Base-by-base conservation (phyloP, 1,140 invertebrate genomes). In the Adoxophyes honmai region DNA sequence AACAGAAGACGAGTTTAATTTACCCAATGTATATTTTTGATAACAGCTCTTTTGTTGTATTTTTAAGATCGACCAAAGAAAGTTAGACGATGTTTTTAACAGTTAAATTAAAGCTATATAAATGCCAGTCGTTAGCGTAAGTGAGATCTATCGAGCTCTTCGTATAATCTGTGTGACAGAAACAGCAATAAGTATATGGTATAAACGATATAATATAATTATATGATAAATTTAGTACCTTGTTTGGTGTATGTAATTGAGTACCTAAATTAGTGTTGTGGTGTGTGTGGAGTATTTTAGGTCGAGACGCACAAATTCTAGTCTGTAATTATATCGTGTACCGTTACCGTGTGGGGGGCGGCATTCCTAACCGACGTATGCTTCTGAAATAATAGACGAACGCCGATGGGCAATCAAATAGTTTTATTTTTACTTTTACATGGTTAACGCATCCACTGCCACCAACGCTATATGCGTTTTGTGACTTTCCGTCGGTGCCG, bases 241-340 rank as follows among this genome's bases (percentile, higher is more conserved):
- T 68, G 75, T 59, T 78, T 60, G 64, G 68, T 81, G 73, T 81
- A 78, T 72, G 70, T 77, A 69, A 28, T 57, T 66, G 44, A 48
- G 54, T 55, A 34, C 44, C 39, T 57, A 28, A 28, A 28, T 28
- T 61, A 53, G 59, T 62, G 58, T 64, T 48, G 64, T 59, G 48
- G 42, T 62, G 60, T 65, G 59, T 34, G 52, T 68, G 60, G 28
- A 64, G 59, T 83, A 81, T 78, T 34, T 77, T 84, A 86, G 81
- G 70, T 81, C 73, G 85, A 88, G 80, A 86, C 85, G 85, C 82
- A 86, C 82, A 86, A 88, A 88, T 78, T 75, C 76, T 84, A 81
- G 73, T 73, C 73, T 53, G 58, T 76, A 69, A 68, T 55, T 35
- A 52, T 68, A 35, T 57, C 52, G 58, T 61, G 57, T 70, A 39